Conservation (phyloP, 1,140 invertebrate genomes). For the Musca domestica region DNA sequence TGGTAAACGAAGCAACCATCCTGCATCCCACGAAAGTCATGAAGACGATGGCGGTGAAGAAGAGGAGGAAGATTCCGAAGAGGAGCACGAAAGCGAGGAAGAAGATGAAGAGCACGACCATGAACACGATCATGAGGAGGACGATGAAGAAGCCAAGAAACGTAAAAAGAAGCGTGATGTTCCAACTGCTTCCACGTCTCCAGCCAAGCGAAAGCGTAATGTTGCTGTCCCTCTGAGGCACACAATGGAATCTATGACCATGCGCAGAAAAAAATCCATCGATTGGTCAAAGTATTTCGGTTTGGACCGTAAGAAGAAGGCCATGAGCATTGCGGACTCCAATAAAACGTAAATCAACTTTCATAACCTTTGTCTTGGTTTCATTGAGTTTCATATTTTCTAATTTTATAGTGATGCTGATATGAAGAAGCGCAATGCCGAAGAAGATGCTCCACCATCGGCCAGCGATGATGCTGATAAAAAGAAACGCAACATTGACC, state of each 20-base stretch:
- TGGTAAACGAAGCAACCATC: constrained; percentile 50
- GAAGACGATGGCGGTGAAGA: constrained; percentile 50
- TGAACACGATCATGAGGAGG: constrained; percentile 52
- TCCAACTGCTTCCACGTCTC: constrained; percentile 29
- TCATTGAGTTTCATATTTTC: neutral
- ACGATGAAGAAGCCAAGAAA: constrained; percentile 54
- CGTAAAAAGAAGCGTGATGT: constrained; percentile 45
- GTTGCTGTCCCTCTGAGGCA: neutral
- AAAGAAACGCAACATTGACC: constrained; percentile 48
- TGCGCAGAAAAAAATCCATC: constrained; percentile 69
- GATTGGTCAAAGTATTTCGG: constrained; percentile 85
- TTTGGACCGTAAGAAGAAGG: constrained; percentile 72
- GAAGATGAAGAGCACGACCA: constrained; percentile 53
- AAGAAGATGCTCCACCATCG: constrained; percentile 23
- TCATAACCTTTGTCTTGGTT: neutral
- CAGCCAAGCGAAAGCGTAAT: neutral
- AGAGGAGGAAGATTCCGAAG: constrained; percentile 55
- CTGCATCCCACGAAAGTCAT: constrained; percentile 31
- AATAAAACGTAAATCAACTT: neutral
- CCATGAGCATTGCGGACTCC: constrained; percentile 30
- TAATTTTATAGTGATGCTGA: constrained; percentile 9
- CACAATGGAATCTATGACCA: constrained; percentile 29
- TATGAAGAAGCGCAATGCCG: constrained; percentile 33
- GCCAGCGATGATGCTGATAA: constrained; percentile 30
- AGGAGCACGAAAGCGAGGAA: constrained; percentile 54